Conservation (phyloP, 2,888 invertebrate species). For the Dryomyza anilis region DNA sequence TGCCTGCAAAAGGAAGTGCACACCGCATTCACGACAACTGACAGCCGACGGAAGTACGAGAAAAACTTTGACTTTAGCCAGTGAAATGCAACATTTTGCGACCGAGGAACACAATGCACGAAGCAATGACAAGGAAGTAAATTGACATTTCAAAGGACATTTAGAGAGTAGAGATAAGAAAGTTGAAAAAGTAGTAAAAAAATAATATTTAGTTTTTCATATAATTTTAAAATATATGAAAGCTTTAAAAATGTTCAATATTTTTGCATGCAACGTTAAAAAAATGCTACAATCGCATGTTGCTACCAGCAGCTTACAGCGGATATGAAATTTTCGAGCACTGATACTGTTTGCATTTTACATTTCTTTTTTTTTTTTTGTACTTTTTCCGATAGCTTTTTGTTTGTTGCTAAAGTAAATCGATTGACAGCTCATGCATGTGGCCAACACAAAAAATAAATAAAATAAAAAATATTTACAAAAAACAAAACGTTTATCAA, state of each 20-base stretch:
- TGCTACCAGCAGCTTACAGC: conserved; percentile 45
- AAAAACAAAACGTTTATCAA: conserved; percentile 15
- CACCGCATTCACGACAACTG: background rate
- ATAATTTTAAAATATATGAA: too few species aligned
- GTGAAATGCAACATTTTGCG: background rate
- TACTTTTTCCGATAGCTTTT: conserved; percentile 30
- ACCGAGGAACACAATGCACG: background rate
- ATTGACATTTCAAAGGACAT: conserved; percentile 2
- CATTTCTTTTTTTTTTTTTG: conserved; percentile 41
- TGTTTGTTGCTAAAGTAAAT: conserved; percentile 35
- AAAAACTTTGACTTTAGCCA: conserved; percentile 3
- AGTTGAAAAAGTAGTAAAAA: background rate
- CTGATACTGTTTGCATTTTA: too few species aligned
- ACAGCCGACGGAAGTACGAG: conserved; percentile 5
- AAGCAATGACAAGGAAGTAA: background rate
- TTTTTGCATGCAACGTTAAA: background rate
- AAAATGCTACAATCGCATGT: background rate
- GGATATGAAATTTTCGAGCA: conserved; percentile 50
- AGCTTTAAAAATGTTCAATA: too few species aligned
- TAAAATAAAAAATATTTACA: too few species aligned
- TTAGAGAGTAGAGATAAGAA: background rate
- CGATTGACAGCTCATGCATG: conserved; percentile 45
- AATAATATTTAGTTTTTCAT: too few species aligned
- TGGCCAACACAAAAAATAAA: conserved; percentile 12
- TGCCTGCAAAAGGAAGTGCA: background rate